Conservation (phyloP, 2,888 invertebrate species). For the Halocaridina rubra region DNA sequence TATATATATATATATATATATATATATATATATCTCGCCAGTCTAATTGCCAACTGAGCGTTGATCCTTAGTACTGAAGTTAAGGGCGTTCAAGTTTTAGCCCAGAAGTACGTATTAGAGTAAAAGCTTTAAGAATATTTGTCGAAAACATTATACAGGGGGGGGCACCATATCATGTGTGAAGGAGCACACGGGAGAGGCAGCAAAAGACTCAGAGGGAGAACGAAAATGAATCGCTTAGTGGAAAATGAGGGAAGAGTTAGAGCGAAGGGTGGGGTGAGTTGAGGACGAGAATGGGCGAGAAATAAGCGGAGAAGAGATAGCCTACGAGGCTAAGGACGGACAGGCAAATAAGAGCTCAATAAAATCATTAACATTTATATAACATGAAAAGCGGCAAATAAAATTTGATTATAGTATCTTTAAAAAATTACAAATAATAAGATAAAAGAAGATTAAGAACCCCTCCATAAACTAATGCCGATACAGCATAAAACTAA, state of each 20-base stretch:
- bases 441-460: no score
- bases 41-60: neutral
- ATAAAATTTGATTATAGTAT: neutral
- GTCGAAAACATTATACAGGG: neutral
- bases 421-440: no score
- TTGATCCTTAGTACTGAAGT: neutral
- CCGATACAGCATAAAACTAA: no score
- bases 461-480: no score
- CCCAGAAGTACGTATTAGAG: neutral
- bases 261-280: neutral
- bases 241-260: neutral
- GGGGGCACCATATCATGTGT: neutral
- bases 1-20: no score
- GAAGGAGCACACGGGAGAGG: neutral
- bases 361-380: neutral
- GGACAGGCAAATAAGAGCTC: neutral
- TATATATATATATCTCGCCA: neutral
- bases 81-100: neutral
- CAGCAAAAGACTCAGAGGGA: neutral
- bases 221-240: neutral
- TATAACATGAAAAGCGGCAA: neutral
- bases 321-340: neutral
- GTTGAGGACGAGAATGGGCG: neutral
- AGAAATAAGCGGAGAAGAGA: no score
- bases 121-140: neutral